These are phyloP conservation scores for Okapia johnstoni DNA, from an alignment of 2,113 vertebrate genomes.

Conservation along the genomic window DNA sequence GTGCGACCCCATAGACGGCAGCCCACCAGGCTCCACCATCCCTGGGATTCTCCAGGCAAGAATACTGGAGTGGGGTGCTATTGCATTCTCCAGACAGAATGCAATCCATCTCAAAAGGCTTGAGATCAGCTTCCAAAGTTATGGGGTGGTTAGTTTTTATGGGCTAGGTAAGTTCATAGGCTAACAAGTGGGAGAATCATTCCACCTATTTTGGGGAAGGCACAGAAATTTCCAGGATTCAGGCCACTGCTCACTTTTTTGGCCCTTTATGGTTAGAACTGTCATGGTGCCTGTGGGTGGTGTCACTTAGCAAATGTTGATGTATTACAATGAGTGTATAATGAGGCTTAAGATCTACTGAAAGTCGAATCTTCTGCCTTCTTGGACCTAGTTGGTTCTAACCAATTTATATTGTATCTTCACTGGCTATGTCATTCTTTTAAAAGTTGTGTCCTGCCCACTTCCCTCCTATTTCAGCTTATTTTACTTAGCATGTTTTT, in stretches of 20 bases:
- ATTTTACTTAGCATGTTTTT: not conserved
- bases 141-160: not conserved
- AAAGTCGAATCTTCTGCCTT: not conserved
- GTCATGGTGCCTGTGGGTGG: not conserved
- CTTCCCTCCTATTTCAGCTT: not conserved
- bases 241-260: not conserved
- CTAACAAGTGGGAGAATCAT: not conserved
- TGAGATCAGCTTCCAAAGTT: not conserved
- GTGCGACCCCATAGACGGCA: no score
- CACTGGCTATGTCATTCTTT: not conserved
- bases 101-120: not conserved
- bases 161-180: not conserved
- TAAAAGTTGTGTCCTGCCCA: not conserved
- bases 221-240: not conserved
- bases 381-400: not conserved
- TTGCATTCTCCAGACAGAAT: not conserved
- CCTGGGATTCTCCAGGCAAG: no score
- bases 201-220: not conserved
- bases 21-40: no score
- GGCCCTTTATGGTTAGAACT: not conserved
- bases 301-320: not conserved
- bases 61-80: no score
- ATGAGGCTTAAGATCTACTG: not conserved
- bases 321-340: not conserved
- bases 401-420: not conserved